These are phyloP conservation scores for Megalopta genalis DNA, from an alignment of 1,140 invertebrate species.

Conservation along the genomic window DNA sequence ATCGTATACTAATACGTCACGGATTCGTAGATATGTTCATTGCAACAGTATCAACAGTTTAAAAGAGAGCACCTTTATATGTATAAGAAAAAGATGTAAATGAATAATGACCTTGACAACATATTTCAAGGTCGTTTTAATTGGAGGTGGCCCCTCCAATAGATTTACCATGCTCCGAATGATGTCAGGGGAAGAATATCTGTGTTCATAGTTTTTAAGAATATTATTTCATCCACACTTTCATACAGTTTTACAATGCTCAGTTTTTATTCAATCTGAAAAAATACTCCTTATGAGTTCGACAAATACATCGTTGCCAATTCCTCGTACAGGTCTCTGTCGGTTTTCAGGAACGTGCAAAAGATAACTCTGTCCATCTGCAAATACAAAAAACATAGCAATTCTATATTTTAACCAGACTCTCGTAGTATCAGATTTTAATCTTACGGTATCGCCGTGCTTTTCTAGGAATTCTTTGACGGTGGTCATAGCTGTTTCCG, in stretches of 20 bases:
- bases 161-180: not conserved
- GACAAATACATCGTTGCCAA: slow-evolving; percentile 88
- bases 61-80: no score
- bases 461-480: slow-evolving; percentile 85
- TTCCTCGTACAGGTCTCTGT: slow-evolving; percentile 88
- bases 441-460: slow-evolving; percentile 80
- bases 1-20: no score
- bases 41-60: no score
- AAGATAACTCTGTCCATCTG: slow-evolving; percentile 90
- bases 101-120: no score
- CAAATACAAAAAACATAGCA: slow-evolving; percentile 57
- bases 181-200: slow-evolving; percentile 14
- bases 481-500: slow-evolving; percentile 85
- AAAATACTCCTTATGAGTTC: slow-evolving; percentile 31
- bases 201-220: slow-evolving; percentile 25
- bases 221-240: slow-evolving; percentile 41
- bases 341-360: slow-evolving; percentile 87
- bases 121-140: no score
- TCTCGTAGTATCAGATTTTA: not conserved
- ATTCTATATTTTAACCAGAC: not conserved
- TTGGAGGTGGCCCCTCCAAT: no score
- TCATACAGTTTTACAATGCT: slow-evolving; percentile 30
- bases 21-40: no score
- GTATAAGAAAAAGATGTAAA: no score
- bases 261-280: not conserved